These are phyloP conservation scores for Petrosia ficiformis DNA, from an alignment of 37 sponge, comb jelly and placozoan genomes.

Conservation along the genomic window DNA sequence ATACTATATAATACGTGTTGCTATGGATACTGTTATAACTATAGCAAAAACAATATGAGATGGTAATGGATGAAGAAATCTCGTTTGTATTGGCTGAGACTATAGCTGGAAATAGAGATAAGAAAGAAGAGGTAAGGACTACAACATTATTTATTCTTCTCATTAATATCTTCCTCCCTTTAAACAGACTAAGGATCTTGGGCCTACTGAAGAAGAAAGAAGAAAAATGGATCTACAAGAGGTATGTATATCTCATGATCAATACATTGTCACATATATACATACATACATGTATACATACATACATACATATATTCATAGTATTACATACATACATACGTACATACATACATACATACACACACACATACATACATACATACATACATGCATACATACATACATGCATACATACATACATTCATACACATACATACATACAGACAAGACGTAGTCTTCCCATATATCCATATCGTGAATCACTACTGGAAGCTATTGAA, in stretches of 20 bases:
- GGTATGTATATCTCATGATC: constrained; percentile 5
- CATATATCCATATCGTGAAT: constrained; percentile 84
- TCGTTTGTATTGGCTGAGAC: constrained; percentile 82
- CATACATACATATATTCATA: too few species aligned
- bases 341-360: too few species aligned
- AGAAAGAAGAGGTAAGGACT: not conserved
- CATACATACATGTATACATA: too few species aligned
- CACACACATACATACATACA: too few species aligned
- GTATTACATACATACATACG: too few species aligned
- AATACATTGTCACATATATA: not conserved
- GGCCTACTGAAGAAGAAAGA: constrained; percentile 58
- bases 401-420: too few species aligned
- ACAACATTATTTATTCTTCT: not conserved
- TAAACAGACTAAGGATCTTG: constrained; percentile 5
- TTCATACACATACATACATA: too few species aligned
- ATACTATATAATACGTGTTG: not conserved
- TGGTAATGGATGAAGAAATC: constrained; percentile 92
- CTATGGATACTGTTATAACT: constrained; percentile 6
- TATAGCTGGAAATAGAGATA: constrained; percentile 62
- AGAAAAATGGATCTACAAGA: constrained; percentile 71
- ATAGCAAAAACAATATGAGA: constrained; percentile 87
- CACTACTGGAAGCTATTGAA: constrained; percentile 76
- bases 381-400: too few species aligned
- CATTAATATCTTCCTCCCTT: not conserved
- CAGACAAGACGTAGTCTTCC: constrained; percentile 90